Evolutionary conservation across 2,113 vertebrate genomes (phyloP), one percentile per base, ranked within the genome.

Genomic region (Brachyhypopomus occidentalis): DNA sequence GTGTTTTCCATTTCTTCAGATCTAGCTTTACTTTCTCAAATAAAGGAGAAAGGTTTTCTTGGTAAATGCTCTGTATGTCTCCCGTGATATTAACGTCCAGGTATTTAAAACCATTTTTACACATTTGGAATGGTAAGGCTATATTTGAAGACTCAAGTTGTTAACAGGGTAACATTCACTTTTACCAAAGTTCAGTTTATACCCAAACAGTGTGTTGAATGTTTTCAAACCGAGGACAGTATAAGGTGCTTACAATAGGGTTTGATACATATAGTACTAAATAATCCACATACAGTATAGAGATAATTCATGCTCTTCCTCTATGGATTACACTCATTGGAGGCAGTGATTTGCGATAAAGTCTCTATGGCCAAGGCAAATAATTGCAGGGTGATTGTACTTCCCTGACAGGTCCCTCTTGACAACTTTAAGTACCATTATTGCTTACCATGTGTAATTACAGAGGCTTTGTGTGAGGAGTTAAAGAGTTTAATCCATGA

Each of bases 71-170:
- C 45, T 52, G 45, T 11, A 52, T 52, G 45, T 14, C 45, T 52
- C 45, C 12, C 14, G 56, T 62, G 5, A 75, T n/a, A 38, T 75
- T 36, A 75, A 75, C n/a, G 0, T 56, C 73, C 7, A 75, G 20
- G n/a, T 75, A 75, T 34, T 75, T 75, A 62, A 75, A 75, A 17
- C 73, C 56, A 75, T 52, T 30, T 38, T 4, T 75, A n/a, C 20
- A 38, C 55, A 60, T 74, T 16, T 6, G 25, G 17, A 74, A 74
- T 4, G 45, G 25, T 6, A 74, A 25, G 27, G 22, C 48, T 74
- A 48, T 3, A 74, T 48, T 25, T 23, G 52, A 25, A n/a, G 22
- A 56, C 23, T 22, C 22, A 34, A 34, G 25, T 67, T 34, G 2
- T 34, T 67, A 67, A 67, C 25, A 67, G 63, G 63, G 25, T 67